Conservation (phyloP, 64 coral and sea anemone genomes). For the Montipora efflorescens region DNA sequence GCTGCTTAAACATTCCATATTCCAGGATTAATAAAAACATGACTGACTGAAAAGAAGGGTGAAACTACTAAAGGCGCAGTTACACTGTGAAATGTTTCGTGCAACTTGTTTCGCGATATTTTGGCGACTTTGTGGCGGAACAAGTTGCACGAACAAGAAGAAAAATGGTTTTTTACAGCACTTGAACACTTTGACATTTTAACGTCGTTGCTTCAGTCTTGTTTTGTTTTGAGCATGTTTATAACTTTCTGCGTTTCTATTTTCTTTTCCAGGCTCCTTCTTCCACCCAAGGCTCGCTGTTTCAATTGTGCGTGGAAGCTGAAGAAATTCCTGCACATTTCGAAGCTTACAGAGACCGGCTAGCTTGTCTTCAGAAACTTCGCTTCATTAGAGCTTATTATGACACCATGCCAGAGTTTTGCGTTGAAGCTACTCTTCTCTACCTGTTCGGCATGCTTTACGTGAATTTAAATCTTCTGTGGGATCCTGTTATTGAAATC, state of each 20-base stretch:
- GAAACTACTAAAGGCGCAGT: no score
- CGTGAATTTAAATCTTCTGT: constrained; percentile 83
- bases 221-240: no score
- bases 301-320: constrained; percentile 60
- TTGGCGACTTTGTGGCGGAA: no score
- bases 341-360: constrained; percentile 78
- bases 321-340: constrained; percentile 70
- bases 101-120: no score
- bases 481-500: constrained; percentile 80
- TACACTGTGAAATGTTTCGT: no score
- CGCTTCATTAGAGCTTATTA: constrained; percentile 43
- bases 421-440: constrained; percentile 54
- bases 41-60: no score
- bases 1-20: no score
- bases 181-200: no score
- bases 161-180: no score
- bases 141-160: no score
- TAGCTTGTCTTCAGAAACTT: constrained; percentile 78
- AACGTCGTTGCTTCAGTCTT: no score
- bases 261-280: not conserved
- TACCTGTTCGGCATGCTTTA: constrained; percentile 78
- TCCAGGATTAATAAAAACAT: no score
- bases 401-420: constrained; percentile 57
- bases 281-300: constrained; percentile 20
- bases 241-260: not conserved